phyloP scores from a whole-genome alignment of 92 coral and sea anemone genomes.

The Porites evermanni region DNA sequence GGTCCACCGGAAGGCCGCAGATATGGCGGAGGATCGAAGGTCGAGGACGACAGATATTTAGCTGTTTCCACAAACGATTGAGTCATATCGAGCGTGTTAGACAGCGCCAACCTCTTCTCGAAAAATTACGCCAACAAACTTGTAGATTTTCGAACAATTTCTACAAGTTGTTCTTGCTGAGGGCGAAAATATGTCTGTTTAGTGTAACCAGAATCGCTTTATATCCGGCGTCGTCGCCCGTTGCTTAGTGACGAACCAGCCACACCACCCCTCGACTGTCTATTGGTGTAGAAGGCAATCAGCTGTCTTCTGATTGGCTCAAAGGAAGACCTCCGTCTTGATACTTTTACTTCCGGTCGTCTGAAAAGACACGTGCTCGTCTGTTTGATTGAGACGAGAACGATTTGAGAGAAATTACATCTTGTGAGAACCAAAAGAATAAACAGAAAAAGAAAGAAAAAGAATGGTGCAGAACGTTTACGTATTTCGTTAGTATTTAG shows the following conservation, averaged over 20 bases:
- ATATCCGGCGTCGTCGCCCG: conserved; percentile 88
- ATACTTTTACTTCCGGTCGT: conserved; percentile 43
- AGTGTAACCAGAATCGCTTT: conserved; percentile 71
- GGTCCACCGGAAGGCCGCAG: conserved; percentile 89
- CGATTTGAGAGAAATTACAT: neutral
- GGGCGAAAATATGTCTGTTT: conserved; percentile 78
- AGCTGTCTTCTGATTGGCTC: conserved; percentile 22
- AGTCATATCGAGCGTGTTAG: conserved; percentile 52
- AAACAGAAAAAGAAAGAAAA: neutral
- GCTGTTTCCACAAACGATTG: conserved; percentile 95
- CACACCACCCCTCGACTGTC: conserved; percentile 23
- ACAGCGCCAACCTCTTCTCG: conserved; percentile 9
- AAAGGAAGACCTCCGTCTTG: conserved; percentile 5
- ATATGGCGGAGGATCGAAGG: conserved; percentile 95
- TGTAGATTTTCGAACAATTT: conserved; percentile 22
- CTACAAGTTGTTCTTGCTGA: conserved; percentile 3
- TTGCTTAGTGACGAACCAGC: conserved; percentile 69
- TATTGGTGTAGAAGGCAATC: conserved; percentile 20
- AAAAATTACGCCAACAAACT: conserved; percentile 28
- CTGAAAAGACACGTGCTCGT: conserved; percentile 33
- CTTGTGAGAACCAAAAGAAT: neutral
- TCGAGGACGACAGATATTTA: conserved; percentile 79
- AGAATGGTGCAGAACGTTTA: neutral
- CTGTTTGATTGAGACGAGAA: conserved; percentile 31
- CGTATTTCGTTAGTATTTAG: neutral